These are phyloP conservation scores for Chromis chromis DNA, from an alignment of 2,797 vertebrate species.

Conservation along the genomic window DNA sequence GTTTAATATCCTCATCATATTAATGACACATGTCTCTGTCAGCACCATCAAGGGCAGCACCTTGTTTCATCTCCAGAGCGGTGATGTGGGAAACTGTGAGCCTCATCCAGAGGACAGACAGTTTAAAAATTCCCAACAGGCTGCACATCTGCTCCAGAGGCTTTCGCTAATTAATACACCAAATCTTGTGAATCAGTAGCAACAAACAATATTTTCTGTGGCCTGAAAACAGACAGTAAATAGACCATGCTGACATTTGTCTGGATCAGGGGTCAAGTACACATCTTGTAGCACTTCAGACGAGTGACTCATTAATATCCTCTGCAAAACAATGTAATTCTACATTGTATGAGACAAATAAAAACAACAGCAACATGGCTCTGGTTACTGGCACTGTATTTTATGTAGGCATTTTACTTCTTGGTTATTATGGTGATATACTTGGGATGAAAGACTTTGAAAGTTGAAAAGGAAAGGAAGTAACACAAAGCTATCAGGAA, in stretches of 20 bases:
- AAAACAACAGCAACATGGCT: background rate
- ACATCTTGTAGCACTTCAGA: background rate
- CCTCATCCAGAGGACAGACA: constrained; percentile 7
- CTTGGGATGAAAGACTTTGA: too few relatives aligned
- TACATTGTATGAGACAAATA: background rate
- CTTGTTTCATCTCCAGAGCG: constrained; percentile 14
- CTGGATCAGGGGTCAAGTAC: background rate
- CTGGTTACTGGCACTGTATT: background rate
- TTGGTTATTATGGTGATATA: background rate
- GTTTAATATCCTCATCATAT: constrained; percentile 29
- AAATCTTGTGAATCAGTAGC: background rate
- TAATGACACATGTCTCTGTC: background rate
- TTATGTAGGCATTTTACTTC: too few relatives aligned
- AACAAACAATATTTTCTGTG: background rate
- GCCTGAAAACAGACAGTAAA: constrained; percentile 1
- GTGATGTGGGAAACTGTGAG: constrained; percentile 10
- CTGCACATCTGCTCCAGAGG: background rate
- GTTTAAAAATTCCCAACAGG: background rate
- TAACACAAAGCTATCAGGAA: too few relatives aligned
- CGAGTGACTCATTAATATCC: background rate
- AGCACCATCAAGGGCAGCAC: constrained; percentile 7
- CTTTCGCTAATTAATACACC: background rate
- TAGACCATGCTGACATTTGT: background rate
- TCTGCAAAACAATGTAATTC: background rate
- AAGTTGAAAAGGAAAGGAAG: too few relatives aligned